These are phyloP conservation scores for Noctua janthina DNA, from an alignment of 2,888 invertebrate species.

Conservation along the genomic window DNA sequence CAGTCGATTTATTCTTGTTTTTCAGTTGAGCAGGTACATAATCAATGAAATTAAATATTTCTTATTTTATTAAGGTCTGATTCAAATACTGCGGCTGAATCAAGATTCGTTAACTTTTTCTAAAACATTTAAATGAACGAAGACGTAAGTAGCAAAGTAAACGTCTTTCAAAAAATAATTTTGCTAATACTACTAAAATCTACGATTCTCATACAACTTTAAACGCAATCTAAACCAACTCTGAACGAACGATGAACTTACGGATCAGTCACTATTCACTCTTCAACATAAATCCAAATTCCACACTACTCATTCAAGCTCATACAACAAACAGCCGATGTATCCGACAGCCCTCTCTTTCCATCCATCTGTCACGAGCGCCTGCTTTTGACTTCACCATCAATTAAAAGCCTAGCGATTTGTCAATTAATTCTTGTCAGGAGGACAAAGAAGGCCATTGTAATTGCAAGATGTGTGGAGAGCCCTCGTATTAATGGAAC, in stretches of 20 bases:
- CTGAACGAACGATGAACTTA: background rate
- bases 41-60: background rate
- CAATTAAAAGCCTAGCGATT: constrained; percentile 75
- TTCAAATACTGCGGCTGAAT: background rate
- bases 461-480: constrained; percentile 78
- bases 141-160: background rate
- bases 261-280: background rate
- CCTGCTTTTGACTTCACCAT: constrained; percentile 72
- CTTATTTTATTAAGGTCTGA: background rate
- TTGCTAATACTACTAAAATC: too few relatives aligned
- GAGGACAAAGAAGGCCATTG: constrained; percentile 79
- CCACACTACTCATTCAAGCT: background rate
- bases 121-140: background rate
- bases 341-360: constrained; percentile 55
- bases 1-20: background rate
- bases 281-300: too few relatives aligned
- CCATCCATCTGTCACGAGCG: constrained; percentile 68
- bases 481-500: constrained; percentile 80
- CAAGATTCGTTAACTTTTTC: background rate
- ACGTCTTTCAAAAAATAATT: background rate
- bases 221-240: background rate
- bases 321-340: constrained; percentile 28
- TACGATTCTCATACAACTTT: background rate
- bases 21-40: background rate
- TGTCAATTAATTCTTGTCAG: constrained; percentile 83